phyloP scores from a whole-genome alignment of 2,113 vertebrate genomes.

The Cheirogaleus medius region DNA sequence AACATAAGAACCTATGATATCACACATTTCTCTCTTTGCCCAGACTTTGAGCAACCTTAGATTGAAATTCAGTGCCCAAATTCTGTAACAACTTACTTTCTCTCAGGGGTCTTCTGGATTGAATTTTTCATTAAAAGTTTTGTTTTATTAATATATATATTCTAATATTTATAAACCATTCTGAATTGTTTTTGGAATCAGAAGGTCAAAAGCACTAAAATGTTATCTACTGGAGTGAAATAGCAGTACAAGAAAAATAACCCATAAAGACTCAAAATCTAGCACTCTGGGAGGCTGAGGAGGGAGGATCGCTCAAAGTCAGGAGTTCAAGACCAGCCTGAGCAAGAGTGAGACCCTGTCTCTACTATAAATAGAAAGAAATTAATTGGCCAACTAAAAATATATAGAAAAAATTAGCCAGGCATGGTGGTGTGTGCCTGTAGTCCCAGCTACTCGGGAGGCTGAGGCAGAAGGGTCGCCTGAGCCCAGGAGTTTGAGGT shows the following conservation, averaged over 20 bases:
- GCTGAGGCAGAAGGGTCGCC: too few relatives aligned
- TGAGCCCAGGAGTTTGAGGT: too few relatives aligned
- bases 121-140: background rate
- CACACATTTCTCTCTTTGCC: background rate
- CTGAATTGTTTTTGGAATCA: background rate
- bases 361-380: too few relatives aligned
- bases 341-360: too few relatives aligned
- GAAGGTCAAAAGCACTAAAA: background rate
- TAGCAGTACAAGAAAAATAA: background rate
- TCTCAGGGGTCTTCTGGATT: background rate
- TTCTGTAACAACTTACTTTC: background rate
- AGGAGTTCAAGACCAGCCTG: too few relatives aligned
- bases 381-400: too few relatives aligned
- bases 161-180: background rate
- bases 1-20: background rate
- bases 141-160: background rate
- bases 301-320: too few relatives aligned
- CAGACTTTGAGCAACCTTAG: background rate
- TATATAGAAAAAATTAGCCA: too few relatives aligned
- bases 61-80: background rate
- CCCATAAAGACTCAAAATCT: background rate
- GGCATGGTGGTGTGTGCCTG: too few relatives aligned
- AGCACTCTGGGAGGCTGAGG: too few relatives aligned
- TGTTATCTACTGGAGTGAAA: background rate
- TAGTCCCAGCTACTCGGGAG: too few relatives aligned